A percentile compares a stretch with the other conserved stretches of the same genome.
phyloP scores from a whole-genome alignment of 2,113 vertebrate species.

The Glaucidium brasilianum region DNA sequence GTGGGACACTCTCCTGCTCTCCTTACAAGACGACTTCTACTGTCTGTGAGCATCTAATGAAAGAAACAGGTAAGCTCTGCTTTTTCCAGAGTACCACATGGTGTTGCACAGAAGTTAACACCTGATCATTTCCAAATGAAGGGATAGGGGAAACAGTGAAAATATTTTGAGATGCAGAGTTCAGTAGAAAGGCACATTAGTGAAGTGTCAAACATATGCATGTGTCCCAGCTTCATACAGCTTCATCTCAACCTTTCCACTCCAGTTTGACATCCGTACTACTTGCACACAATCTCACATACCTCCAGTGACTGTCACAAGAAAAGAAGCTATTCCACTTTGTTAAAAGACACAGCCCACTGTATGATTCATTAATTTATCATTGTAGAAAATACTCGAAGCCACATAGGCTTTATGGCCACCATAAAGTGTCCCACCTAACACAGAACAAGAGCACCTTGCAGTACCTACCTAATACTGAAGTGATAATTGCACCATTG shows the following conservation, averaged over 20 bases:
- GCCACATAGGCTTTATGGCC: conserved; percentile 45
- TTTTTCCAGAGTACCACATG: not conserved
- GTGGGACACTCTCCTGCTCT: not conserved
- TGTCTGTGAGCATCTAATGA: not conserved
- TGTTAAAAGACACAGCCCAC: not conserved
- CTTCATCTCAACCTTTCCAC: not conserved
- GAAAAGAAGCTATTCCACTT: not conserved
- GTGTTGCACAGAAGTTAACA: not conserved
- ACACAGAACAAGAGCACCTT: conserved; percentile 51
- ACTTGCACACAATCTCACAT: not conserved
- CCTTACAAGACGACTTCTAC: not conserved
- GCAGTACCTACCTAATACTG: conserved; percentile 31
- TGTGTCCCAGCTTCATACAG: not conserved
- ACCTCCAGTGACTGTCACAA: not conserved
- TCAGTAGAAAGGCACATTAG: not conserved
- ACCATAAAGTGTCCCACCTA: conserved; percentile 56
- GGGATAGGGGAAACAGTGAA: not conserved
- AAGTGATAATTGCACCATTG: conserved; percentile 64
- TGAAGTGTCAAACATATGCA: not conserved
- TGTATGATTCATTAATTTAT: conserved; percentile 54
- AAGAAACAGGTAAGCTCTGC: not conserved
- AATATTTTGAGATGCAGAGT: not conserved
- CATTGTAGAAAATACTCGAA: conserved; percentile 47
- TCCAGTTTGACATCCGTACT: not conserved
- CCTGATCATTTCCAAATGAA: not conserved